Evolutionary conservation across 2,113 vertebrate species (phyloP).

Genomic region (Amphiprion percula): DNA sequence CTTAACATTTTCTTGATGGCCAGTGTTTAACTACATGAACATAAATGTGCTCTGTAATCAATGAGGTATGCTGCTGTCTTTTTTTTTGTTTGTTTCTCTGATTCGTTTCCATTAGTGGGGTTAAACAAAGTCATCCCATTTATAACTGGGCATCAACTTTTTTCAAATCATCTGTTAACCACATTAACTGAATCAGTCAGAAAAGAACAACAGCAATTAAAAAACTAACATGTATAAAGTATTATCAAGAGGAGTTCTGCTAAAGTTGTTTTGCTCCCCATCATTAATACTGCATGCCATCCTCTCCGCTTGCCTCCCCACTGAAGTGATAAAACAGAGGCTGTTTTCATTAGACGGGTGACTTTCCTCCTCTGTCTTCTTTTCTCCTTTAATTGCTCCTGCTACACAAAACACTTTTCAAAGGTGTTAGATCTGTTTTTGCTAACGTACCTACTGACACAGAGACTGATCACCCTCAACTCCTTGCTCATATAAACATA

Average conservation of each 20-base stretch:
- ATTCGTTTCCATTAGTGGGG: too few relatives aligned
- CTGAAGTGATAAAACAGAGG: constrained; percentile 23
- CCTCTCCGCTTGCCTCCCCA: constrained; percentile 3
- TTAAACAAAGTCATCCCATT: too few relatives aligned
- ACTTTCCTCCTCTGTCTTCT: constrained; percentile 5
- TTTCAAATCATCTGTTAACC: too few relatives aligned
- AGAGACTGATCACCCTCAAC: neutral
- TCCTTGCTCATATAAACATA: neutral
- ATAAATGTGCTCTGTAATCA: too few relatives aligned
- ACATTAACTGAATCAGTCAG: neutral
- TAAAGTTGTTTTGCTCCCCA: constrained; percentile 8
- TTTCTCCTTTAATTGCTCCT: constrained; percentile 14
- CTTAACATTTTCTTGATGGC: too few relatives aligned
- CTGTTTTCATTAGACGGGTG: constrained; percentile 17
- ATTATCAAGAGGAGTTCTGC: neutral
- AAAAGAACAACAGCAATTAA: neutral
- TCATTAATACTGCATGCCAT: constrained; percentile 13
- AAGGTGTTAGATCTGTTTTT: constrained; percentile 26
- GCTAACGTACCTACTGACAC: constrained; percentile 4
- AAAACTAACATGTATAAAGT: neutral
- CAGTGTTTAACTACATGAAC: too few relatives aligned
- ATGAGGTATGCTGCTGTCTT: too few relatives aligned
- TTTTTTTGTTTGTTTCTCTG: too few relatives aligned
- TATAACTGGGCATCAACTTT: too few relatives aligned
- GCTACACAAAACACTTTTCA: constrained; percentile 22